Evolutionary conservation across 2,113 vertebrate genomes (phyloP).

Genomic region (Telmatochromis sp.): DNA sequence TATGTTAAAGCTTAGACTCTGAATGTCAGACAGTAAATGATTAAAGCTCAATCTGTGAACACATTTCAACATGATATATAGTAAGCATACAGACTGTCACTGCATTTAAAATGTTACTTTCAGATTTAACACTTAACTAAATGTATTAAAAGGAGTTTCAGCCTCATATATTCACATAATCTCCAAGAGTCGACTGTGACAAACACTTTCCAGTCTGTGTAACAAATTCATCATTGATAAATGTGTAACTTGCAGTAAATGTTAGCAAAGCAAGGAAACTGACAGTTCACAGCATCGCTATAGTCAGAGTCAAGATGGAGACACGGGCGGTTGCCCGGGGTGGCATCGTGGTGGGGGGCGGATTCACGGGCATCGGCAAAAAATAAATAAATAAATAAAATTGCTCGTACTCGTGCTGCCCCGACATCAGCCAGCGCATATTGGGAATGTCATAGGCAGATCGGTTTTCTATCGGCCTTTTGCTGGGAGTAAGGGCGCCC

Average conservation of each 20-base stretch:
- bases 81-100: not conserved
- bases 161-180: not conserved
- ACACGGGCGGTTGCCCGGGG: not conserved
- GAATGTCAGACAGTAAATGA: not conserved
- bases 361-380: too few species aligned
- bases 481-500: too few species aligned
- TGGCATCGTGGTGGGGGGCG: not conserved
- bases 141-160: not conserved
- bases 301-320: rapidly evolving
- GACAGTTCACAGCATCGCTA: not conserved
- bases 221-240: not conserved
- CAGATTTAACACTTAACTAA: not conserved
- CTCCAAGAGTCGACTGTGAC: rapidly evolving
- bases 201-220: not conserved
- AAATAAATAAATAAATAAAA: not conserved
- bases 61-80: not conserved
- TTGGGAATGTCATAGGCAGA: not conserved
- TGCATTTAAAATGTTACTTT: not conserved
- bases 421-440: not conserved
- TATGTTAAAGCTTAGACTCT: not conserved
- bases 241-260: not conserved
- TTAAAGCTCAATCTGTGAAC: not conserved
- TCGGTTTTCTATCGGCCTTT: rapidly evolving
- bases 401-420: rapidly evolving
- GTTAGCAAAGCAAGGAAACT: not conserved